A percentile compares a stretch with the other conserved stretches of the same genome.
Conservation (phyloP, 64 coral and sea anemone genomes). For the Acropora yongei region DNA sequence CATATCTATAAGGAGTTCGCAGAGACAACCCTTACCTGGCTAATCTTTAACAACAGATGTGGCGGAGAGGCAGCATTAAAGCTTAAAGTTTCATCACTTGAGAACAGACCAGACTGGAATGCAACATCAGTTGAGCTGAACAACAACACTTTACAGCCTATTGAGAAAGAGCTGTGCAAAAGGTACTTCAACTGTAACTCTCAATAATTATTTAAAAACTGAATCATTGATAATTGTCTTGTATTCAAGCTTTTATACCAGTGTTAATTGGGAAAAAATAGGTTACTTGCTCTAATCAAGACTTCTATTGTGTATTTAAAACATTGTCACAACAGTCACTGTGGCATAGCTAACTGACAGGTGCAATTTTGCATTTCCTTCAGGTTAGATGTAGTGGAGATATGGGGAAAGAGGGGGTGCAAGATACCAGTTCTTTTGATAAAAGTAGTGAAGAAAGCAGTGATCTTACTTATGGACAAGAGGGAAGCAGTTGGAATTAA, state of each 20-base stretch:
- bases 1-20: not conserved
- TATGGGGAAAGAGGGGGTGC: slow-evolving; percentile 22
- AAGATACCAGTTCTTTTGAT: slow-evolving; percentile 17
- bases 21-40: not conserved
- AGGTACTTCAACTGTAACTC: slow-evolving; percentile 8
- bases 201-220: no score
- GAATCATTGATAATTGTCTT: no score
- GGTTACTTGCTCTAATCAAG: no score
- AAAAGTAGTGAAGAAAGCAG: not conserved
- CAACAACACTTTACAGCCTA: not conserved
- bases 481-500: slow-evolving; percentile 17
- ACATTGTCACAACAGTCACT: no score
- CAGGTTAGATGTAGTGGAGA: slow-evolving; percentile 71
- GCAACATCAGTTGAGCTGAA: not conserved
- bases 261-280: no score
- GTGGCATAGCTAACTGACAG: no score
- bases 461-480: not conserved
- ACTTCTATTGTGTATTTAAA: no score
- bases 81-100: not conserved
- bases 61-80: slow-evolving; percentile 51
- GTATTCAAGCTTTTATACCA: no score
- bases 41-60: slow-evolving; percentile 26
- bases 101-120: slow-evolving; percentile 29
- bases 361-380: not conserved
- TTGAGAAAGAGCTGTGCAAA: slow-evolving; percentile 11